Conservation (phyloP, 2,888 invertebrate genomes). For the Tetragnatha montana region DNA sequence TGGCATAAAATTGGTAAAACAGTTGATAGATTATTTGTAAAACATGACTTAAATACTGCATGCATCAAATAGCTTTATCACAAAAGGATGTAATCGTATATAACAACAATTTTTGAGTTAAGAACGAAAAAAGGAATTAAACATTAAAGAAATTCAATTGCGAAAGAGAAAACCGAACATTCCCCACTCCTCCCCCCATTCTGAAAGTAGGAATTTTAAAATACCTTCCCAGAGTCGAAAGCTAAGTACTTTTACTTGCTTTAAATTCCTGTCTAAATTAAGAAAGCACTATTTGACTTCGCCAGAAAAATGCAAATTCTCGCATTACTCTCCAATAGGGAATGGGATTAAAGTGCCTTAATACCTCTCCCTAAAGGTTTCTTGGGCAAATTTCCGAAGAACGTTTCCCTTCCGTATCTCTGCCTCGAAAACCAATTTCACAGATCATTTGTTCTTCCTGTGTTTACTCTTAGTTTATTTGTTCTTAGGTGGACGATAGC, state of each 20-base stretch:
- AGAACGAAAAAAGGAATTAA: no score
- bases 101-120: no score
- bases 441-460: constrained; percentile 13
- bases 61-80: no score
- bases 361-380: not conserved
- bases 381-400: not conserved
- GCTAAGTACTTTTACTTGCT: not conserved
- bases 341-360: constrained; percentile 12
- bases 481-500: not conserved
- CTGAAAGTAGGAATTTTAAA: not conserved
- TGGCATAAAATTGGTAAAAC: no score
- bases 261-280: not conserved
- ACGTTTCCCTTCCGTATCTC: not conserved
- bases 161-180: no score
- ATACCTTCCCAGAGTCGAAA: not conserved
- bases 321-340: not conserved
- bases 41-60: no score
- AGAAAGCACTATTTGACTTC: not conserved
- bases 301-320: constrained; percentile 3
- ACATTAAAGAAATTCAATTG: no score
- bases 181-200: not conserved
- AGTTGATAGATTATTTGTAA: no score
- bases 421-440: constrained; percentile 21
- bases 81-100: no score
- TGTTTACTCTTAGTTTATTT: not conserved